A percentile compares a stretch with the other conserved stretches of the same genome.
Evolutionary conservation across 2,797 vertebrate genomes (phyloP).

Genomic region (Chaunax sp.): DNA sequence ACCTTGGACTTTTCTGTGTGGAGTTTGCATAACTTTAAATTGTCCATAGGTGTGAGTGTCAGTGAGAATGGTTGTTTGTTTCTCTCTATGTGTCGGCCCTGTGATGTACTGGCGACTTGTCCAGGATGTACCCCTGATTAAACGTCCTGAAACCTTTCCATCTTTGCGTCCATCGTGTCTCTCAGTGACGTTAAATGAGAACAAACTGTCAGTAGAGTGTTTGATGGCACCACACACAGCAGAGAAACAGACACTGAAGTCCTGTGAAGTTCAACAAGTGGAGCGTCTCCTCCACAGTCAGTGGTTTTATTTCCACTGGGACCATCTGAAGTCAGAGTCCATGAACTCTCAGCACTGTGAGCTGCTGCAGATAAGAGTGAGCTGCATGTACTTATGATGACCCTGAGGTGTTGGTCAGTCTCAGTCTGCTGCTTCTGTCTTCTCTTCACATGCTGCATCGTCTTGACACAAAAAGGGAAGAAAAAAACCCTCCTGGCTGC

Average conservation of each 20-base stretch:
- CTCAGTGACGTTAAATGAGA: background rate
- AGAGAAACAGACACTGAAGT: constrained; percentile 14
- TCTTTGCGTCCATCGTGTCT: background rate
- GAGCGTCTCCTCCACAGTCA: constrained; percentile 33
- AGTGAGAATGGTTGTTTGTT: too few relatives aligned
- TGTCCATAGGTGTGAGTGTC: too few relatives aligned
- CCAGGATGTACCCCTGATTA: too few relatives aligned
- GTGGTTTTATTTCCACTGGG: constrained; percentile 52
- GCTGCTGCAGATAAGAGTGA: constrained; percentile 31
- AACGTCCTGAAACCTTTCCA: too few relatives aligned
- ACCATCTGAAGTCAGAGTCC: constrained; percentile 30
- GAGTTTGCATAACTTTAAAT: too few relatives aligned
- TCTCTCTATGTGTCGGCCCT: too few relatives aligned
- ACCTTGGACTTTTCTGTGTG: too few relatives aligned
- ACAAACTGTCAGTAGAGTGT: constrained; percentile 28
- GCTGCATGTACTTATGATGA: constrained; percentile 21
- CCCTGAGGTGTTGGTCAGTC: constrained; percentile 39
- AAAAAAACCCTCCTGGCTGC: constrained; percentile 19
- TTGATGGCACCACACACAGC: constrained; percentile 2
- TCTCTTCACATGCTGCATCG: constrained; percentile 23
- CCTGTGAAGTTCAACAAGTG: constrained; percentile 5
- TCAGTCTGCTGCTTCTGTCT: constrained; percentile 31
- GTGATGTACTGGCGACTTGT: too few relatives aligned
- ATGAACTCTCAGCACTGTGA: background rate
- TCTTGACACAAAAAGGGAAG: too few relatives aligned